phyloP scores from a whole-genome alignment of 2,888 invertebrate genomes.

The Nephrotoma guestfalica region DNA sequence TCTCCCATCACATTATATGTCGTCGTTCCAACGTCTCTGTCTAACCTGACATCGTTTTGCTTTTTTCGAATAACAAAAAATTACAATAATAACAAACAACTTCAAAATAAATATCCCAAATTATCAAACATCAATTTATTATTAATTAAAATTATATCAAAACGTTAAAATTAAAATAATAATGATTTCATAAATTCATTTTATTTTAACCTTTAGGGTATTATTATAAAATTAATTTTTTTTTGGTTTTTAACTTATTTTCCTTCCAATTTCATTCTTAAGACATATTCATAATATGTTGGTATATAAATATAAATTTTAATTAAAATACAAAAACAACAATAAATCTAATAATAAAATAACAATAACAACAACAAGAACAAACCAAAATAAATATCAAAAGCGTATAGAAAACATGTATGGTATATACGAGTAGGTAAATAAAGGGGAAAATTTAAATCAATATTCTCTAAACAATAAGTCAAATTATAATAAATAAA shows the following conservation, averaged over 20 bases:
- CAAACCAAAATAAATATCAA: neutral
- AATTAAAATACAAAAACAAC: neutral
- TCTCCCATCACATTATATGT: neutral
- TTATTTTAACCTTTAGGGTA: neutral
- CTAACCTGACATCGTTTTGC: neutral
- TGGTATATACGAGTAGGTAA: neutral
- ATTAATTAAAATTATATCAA: neutral
- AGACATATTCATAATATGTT: neutral
- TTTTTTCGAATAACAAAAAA: neutral
- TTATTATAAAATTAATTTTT: neutral
- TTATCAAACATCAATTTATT: neutral
- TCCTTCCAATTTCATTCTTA: neutral
- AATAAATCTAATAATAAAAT: neutral
- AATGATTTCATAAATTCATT: neutral
- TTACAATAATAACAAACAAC: neutral
- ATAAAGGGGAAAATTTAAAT: neutral
- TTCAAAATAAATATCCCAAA: neutral
- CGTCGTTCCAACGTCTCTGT: neutral
- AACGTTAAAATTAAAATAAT: neutral
- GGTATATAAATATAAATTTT: neutral
- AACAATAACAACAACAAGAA: neutral
- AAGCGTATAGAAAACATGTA: neutral
- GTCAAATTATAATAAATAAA: neutral
- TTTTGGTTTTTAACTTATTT: neutral
- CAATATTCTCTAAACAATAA: neutral